A percentile compares a stretch with the other conserved stretches of the same genome.
phyloP scores from a whole-genome alignment of 2,888 invertebrate genomes.

The Sphaeridia pumilis region DNA sequence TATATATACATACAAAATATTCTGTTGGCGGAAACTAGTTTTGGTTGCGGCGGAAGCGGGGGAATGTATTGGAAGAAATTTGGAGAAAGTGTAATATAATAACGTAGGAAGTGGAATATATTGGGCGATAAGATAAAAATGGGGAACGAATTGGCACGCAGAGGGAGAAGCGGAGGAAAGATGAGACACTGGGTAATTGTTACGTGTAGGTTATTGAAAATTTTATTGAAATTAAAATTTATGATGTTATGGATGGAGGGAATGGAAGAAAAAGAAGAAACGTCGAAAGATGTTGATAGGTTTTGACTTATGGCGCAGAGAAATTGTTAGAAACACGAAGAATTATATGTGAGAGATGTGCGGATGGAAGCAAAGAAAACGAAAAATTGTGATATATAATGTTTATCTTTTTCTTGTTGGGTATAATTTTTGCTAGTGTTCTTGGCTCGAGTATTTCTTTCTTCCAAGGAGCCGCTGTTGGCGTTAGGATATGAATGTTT shows the following conservation, averaged over 20 bases:
- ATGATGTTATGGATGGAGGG: no score
- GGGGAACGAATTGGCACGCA: not conserved
- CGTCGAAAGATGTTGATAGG: not conserved
- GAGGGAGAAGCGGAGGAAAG: not conserved
- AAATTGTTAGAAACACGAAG: not conserved
- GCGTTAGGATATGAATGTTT: no score
- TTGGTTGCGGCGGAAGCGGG: not conserved
- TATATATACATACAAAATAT: not conserved
- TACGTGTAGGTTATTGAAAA: not conserved
- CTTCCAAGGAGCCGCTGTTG: no score
- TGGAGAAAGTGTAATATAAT: not conserved
- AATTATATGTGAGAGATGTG: no score
- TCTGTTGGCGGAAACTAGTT: not conserved
- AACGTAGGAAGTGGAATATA: not conserved
- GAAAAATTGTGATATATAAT: not conserved
- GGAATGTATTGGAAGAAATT: not conserved
- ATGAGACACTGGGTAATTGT: not conserved
- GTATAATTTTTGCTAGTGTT: constrained; percentile 1
- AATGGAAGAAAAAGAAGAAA: no score
- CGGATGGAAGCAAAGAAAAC: not conserved
- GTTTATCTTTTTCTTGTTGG: not conserved
- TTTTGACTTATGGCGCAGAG: not conserved
- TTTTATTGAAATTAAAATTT: constrained; percentile 5
- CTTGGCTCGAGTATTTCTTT: no score
- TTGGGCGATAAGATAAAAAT: not conserved